Conservation (phyloP, 92 coral and sea anemone species). For the Hydrozoanthus gracilis region DNA sequence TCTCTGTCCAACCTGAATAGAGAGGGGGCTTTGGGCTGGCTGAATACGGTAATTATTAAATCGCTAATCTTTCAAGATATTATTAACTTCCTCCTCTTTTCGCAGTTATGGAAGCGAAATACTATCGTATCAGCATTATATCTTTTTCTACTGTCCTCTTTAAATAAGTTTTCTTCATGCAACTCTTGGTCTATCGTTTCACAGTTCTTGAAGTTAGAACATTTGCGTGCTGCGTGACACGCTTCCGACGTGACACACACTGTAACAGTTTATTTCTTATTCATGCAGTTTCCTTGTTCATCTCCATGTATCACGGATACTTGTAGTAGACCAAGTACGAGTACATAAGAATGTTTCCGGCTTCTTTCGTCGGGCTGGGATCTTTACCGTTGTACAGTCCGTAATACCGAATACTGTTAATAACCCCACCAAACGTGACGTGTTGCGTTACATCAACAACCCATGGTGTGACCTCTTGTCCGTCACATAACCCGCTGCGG, state of each 20-base stretch:
- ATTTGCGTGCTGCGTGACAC: conserved; percentile 1
- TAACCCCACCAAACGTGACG: conserved; percentile 45
- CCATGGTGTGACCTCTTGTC: conserved; percentile 99
- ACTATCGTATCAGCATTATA: too few relatives aligned
- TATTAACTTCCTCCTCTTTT: too few relatives aligned
- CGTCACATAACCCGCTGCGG: conserved; percentile 96
- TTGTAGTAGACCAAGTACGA: conserved; percentile 88
- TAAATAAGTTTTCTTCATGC: too few relatives aligned
- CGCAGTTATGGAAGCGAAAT: too few relatives aligned
- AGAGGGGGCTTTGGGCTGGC: too few relatives aligned
- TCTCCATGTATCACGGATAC: conserved; percentile 17
- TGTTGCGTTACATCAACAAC: conserved; percentile 80
- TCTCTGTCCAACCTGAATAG: too few relatives aligned
- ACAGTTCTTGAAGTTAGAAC: too few relatives aligned
- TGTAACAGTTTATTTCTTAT: background rate
- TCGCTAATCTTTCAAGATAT: too few relatives aligned
- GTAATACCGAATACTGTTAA: conserved; percentile 74
- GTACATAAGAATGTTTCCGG: conserved; percentile 91
- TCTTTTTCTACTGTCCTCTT: too few relatives aligned
- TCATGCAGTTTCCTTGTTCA: too few relatives aligned
- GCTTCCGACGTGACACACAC: background rate
- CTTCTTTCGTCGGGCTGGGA: conserved; percentile 86
- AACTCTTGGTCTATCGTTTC: too few relatives aligned
- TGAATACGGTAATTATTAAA: too few relatives aligned
- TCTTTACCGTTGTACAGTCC: conserved; percentile 87